Base-by-base conservation (phyloP, 2,888 invertebrate genomes). In the Sturmia bella region DNA sequence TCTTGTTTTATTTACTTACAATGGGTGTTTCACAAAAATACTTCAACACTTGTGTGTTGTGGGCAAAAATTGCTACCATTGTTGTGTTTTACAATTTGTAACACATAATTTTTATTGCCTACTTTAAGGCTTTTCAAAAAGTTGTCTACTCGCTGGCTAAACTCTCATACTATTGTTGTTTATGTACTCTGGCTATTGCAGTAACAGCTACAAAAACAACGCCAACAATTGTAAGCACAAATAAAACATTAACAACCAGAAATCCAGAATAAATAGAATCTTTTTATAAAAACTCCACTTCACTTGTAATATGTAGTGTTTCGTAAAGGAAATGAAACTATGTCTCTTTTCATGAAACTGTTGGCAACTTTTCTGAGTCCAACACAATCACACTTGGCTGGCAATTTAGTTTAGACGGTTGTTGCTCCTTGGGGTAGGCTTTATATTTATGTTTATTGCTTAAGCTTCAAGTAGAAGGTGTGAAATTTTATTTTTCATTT, bases 361-460 rank as follows among this genome's bases (percentile, higher is more conserved):
- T 66, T 78, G 78, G 64, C 72, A 78, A 78, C 78, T 72, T 72
- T 59, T 43, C 17, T 21, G 24, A 54, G 45, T 45, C 12, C 45
- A 64, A 73, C 19, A 70, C 50, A 15, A 13, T 19, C 11, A 50
- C 21, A 41, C 17, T 11, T 0, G 37, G 21, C 12, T n/a, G 19
- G 24, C 11, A 52, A 59, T 15, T 11, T n/a, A 39, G n/a, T 54
- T 39, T 54, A 56, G 27, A 5, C 50, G 70, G 56, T 64, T 66
- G 78, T 72, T 78, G 72, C 78, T 73, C 66, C 78, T 73, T 54
- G 45, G 37, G 59, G 72, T 78, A 78, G 72, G 59, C 72, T 19
- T 73, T 78, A 57, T 64, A 64, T 78, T 78, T 78, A 57, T 72
- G 77, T 66, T 78, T 72, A 78, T 78, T 63, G 72, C 66, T 78